Evolutionary conservation across 2,113 vertebrate species (phyloP).

Genomic region (Phoenicopterus ruber): DNA sequence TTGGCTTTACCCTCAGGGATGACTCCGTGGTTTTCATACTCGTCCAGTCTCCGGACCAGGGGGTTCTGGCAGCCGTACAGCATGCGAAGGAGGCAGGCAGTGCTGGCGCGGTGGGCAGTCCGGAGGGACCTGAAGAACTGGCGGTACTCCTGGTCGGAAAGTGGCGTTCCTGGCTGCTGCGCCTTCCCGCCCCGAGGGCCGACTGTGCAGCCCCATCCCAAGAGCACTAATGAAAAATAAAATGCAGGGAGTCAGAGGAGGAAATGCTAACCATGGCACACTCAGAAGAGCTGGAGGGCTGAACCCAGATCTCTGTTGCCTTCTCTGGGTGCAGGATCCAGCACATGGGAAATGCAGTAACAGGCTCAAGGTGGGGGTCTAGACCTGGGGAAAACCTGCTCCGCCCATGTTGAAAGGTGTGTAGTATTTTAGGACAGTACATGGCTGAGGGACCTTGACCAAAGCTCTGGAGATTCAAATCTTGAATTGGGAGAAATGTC

Average conservation of each 20-base stretch:
- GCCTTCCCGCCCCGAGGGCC: fast-evolving
- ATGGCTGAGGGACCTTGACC: not conserved
- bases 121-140: slow-evolving; percentile 29
- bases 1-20: slow-evolving; percentile 48
- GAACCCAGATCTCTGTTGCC: not conserved
- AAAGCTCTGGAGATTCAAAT: not conserved
- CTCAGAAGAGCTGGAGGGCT: not conserved
- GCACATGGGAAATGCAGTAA: not conserved
- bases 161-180: not conserved
- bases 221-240: slow-evolving; percentile 17
- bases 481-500: not conserved
- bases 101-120: not conserved
- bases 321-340: not conserved
- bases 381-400: not conserved
- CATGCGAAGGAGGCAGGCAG: not conserved
- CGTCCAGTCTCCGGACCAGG: not conserved
- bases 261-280: not conserved
- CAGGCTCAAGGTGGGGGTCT: not conserved
- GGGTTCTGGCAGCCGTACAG: slow-evolving; percentile 30
- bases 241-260: not conserved
- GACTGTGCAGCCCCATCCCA: not conserved
- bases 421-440: not conserved
- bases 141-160: slow-evolving; percentile 22
- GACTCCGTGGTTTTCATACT: slow-evolving; percentile 40
- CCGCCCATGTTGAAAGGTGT: not conserved